phyloP scores from a whole-genome alignment of 1,140 invertebrate genomes.

The Heterodera schachtii region DNA sequence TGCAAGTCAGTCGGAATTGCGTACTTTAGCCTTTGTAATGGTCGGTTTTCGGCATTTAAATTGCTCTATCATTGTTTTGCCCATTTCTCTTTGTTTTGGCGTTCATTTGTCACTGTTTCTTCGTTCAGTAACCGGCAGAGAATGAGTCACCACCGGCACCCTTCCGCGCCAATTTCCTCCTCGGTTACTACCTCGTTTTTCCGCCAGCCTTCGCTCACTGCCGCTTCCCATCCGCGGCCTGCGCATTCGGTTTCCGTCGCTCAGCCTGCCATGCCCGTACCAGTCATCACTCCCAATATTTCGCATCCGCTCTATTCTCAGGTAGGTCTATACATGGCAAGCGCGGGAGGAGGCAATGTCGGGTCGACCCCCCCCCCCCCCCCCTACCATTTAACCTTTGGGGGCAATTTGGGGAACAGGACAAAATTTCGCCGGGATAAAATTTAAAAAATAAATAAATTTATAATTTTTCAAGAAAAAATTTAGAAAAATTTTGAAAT shows the following conservation, averaged over 20 bases:
- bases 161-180: not conserved
- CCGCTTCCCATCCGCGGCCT: not conserved
- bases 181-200: not conserved
- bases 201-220: not conserved
- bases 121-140: not conserved
- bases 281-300: slow-evolving; percentile 19
- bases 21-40: not conserved
- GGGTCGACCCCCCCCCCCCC: too few relatives aligned
- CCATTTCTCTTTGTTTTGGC: too few relatives aligned
- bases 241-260: not conserved
- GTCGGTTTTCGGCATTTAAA: not conserved
- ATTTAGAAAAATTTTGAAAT: too few relatives aligned
- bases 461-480: too few relatives aligned
- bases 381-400: too few relatives aligned
- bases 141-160: not conserved
- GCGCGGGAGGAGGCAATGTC: too few relatives aligned
- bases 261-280: slow-evolving; percentile 18
- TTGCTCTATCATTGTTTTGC: too few relatives aligned
- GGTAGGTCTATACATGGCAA: slow-evolving; percentile 5
- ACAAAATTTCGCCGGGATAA: too few relatives aligned
- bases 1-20: not conserved
- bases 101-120: not conserved
- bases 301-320: slow-evolving; percentile 27
- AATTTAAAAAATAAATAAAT: too few relatives aligned
- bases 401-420: too few relatives aligned